These are phyloP conservation scores for Himalopsyche phryganea DNA, from an alignment of 1,140 invertebrate genomes.

Conservation along the genomic window DNA sequence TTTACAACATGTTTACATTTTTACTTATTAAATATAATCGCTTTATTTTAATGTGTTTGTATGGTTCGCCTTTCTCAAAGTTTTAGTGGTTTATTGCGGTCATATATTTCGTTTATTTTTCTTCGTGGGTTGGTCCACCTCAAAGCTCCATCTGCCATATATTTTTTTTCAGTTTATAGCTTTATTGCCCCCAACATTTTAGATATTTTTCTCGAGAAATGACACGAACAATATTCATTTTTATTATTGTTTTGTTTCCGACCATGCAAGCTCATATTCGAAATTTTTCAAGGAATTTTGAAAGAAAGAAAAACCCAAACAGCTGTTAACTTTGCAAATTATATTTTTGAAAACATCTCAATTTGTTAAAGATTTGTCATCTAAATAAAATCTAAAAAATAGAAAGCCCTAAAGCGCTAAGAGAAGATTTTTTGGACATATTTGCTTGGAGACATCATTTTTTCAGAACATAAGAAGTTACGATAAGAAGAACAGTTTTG, in stretches of 20 bases:
- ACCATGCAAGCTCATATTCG: no score
- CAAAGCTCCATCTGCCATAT: conserved; percentile 2
- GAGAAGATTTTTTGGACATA: no score
- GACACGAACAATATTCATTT: conserved; percentile 13
- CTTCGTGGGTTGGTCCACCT: conserved; percentile 7
- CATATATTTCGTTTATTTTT: conserved; percentile 32
- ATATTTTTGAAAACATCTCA: no score
- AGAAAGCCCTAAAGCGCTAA: no score
- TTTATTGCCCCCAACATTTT: conserved; percentile 30
- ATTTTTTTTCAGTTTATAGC: conserved; percentile 26
- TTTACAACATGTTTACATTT: conserved; percentile 35
- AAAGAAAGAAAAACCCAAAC: no score
- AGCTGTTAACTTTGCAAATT: no score
- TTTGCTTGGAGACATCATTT: no score
- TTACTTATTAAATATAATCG: conserved; percentile 36
- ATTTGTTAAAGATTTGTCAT: no score
- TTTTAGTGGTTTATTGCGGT: conserved; percentile 27
- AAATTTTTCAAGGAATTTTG: no score
- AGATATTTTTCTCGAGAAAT: conserved; percentile 20
- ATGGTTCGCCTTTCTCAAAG: conserved; percentile 27
- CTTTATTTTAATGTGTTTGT: conserved; percentile 34
- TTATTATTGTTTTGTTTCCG: not conserved
- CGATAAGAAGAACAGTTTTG: no score
- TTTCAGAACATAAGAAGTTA: no score
- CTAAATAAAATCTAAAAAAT: no score